Conservation (phyloP, 2,113 vertebrate species). For the Macquaria australasica region DNA sequence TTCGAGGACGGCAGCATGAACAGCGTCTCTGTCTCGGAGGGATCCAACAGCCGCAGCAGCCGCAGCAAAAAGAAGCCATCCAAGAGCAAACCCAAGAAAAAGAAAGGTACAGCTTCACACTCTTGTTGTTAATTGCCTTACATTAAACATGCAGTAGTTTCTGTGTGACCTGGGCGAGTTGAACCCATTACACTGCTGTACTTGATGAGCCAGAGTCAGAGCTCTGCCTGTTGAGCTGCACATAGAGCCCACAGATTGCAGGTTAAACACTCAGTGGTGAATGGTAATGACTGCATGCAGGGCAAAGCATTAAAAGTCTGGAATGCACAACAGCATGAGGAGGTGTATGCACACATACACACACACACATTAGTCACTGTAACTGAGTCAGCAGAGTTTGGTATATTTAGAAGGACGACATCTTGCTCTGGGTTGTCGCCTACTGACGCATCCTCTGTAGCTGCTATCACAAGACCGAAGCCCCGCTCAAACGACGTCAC, state of each 20-base stretch:
- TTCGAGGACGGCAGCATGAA: conserved; percentile 98
- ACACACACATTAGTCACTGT: conserved; percentile 41
- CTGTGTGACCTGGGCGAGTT: background rate
- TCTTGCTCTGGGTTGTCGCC: conserved; percentile 21
- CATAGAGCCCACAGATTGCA: background rate
- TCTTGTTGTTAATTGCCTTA: background rate
- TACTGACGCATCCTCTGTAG: conserved; percentile 15
- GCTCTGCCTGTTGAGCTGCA: conserved; percentile 8
- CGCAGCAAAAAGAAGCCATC: conserved; percentile 93
- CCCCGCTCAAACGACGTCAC: background rate
- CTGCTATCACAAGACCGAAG: conserved; percentile 21
- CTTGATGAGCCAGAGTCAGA: conserved; percentile 1
- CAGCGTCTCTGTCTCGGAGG: conserved; percentile 96
- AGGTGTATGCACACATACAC: conserved; percentile 3
- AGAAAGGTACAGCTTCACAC: conserved; percentile 88
- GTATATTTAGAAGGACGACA: conserved; percentile 58
- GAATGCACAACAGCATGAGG: conserved; percentile 25
- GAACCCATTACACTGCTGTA: background rate
- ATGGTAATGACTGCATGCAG: background rate
- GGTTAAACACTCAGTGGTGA: background rate
- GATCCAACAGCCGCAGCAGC: conserved; percentile 95
- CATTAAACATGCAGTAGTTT: background rate
- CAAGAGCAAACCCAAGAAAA: conserved; percentile 95
- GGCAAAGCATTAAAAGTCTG: conserved; percentile 5
- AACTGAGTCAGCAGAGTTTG: conserved; percentile 42